Percentiles rank a stretch among this genome's conserved stretches.
These are phyloP conservation scores for Hetaerina titia DNA, from an alignment of 2,888 invertebrate species.

Conservation along the genomic window DNA sequence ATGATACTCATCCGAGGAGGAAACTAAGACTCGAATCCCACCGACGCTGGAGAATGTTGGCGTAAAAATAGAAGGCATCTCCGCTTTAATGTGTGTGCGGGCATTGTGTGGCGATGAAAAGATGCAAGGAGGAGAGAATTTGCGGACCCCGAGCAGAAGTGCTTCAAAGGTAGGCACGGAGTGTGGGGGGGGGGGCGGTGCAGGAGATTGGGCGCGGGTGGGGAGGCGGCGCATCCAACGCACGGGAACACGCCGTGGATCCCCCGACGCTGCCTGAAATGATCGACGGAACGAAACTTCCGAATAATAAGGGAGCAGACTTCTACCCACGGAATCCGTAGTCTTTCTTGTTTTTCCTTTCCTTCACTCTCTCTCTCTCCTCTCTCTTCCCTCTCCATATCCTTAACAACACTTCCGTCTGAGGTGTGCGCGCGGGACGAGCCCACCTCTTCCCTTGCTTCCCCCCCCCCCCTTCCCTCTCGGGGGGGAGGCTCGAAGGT, in stretches of 20 bases:
- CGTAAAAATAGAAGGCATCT: too few species aligned
- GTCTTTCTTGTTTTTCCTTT: slow-evolving; percentile 1
- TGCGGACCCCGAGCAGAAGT: background rate
- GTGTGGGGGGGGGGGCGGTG: background rate
- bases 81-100: background rate
- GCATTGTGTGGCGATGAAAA: background rate
- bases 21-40: too few species aligned
- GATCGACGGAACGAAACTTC: slow-evolving; percentile 29
- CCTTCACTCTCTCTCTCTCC: background rate
- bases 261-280: background rate
- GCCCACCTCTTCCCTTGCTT: background rate
- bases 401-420: background rate
- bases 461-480: background rate
- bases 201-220: background rate
- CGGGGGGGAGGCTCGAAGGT: too few species aligned
- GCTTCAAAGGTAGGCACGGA: background rate
- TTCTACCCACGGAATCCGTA: slow-evolving; percentile 32
- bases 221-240: background rate
- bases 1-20: too few species aligned
- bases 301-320: slow-evolving; percentile 50
- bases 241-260: background rate
- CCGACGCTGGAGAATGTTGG: too few species aligned
- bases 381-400: background rate
- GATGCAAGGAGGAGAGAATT: background rate
- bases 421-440: slow-evolving; percentile 35